phyloP scores from a whole-genome alignment of 2,888 invertebrate genomes.

The Chrysomela aeneicollis region DNA sequence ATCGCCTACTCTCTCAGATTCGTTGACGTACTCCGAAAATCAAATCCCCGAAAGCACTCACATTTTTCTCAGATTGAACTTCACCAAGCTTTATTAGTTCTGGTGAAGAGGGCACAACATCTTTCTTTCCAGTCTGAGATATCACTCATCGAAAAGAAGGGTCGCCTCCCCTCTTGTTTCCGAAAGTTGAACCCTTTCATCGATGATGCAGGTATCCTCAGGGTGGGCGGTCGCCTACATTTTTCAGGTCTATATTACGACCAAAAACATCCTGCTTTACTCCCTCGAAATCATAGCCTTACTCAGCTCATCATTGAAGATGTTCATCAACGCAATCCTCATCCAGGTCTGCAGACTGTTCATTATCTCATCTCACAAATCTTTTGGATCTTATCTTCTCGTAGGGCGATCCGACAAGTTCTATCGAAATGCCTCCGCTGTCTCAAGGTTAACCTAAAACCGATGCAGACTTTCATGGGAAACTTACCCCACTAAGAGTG shows the following conservation, averaged over 20 bases:
- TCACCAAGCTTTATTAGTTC: not conserved
- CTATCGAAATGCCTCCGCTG: not conserved
- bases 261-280: slow-evolving; percentile 19
- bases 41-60: too few species aligned
- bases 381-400: slow-evolving; percentile 20
- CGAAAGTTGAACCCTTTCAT: not conserved
- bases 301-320: slow-evolving; percentile 12
- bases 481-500: not conserved
- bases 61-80: not conserved
- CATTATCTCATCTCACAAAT: slow-evolving; percentile 8
- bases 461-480: not conserved
- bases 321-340: slow-evolving; percentile 17
- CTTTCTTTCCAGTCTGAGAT: not conserved
- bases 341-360: slow-evolving; percentile 15
- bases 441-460: too few species aligned
- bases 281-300: slow-evolving; percentile 11
- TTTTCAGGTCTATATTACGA: not conserved
- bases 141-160: not conserved
- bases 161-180: not conserved
- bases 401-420: not conserved
- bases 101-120: not conserved
- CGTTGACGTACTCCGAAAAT: not conserved
- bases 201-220: not conserved
- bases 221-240: not conserved
- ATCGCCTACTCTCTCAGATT: not conserved